These are phyloP conservation scores for Gyrodactylus salaris DNA, from an alignment of 1,140 invertebrate species.

Conservation along the genomic window DNA sequence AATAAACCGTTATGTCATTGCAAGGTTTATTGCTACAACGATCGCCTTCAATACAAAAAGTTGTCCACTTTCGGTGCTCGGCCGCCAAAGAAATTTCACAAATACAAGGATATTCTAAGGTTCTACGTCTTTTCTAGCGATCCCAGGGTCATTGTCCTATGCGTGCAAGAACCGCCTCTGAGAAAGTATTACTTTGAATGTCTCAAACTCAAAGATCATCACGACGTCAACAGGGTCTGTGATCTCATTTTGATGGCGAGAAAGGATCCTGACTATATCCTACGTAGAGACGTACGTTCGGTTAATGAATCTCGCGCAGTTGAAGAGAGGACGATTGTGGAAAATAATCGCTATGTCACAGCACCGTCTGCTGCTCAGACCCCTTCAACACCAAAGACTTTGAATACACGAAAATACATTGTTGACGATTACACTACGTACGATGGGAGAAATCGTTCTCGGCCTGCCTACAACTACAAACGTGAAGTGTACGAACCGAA, in stretches of 20 bases:
- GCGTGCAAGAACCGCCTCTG: not conserved
- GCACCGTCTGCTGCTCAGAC: not conserved
- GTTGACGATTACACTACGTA: not conserved
- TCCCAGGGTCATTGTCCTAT: not conserved
- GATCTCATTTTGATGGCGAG: not conserved
- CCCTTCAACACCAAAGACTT: not conserved
- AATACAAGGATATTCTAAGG: not conserved
- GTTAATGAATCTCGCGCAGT: not conserved
- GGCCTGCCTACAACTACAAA: not conserved
- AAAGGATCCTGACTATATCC: not conserved
- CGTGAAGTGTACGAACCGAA: not conserved
- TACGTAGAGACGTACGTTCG: not conserved
- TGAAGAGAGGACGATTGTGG: too few species aligned
- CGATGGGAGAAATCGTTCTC: not conserved
- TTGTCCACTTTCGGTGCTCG: not conserved
- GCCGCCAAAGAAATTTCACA: not conserved
- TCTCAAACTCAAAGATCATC: not conserved
- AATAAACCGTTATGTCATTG: not conserved
- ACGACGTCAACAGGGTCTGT: not conserved
- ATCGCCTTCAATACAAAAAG: not conserved
- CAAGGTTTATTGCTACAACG: not conserved
- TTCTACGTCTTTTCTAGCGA: not conserved
- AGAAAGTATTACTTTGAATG: not conserved
- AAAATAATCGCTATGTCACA: not conserved
- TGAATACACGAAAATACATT: not conserved